phyloP scores from a whole-genome alignment of 1,140 invertebrate genomes.

The Propsilocerus akamusi region DNA sequence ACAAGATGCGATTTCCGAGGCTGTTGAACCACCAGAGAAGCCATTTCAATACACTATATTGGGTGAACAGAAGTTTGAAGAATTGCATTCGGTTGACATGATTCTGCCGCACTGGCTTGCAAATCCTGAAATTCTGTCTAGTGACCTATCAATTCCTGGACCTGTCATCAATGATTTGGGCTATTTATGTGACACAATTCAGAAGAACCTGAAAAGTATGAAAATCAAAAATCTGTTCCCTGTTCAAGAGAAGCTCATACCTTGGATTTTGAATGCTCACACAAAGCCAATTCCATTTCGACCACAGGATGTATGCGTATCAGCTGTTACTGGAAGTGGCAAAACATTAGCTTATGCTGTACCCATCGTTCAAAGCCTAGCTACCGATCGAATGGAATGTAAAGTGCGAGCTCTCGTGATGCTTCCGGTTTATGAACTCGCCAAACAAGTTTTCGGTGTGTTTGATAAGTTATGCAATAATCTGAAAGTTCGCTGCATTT shows the following conservation, averaged over 20 bases:
- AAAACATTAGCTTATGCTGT: constrained; percentile 91
- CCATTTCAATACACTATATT: constrained; percentile 7
- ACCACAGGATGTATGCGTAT: constrained; percentile 85
- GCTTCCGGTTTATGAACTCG: constrained; percentile 81
- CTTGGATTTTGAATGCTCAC: constrained; percentile 50
- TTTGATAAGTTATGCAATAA: constrained; percentile 52
- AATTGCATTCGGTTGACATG: constrained; percentile 35
- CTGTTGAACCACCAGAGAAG: constrained; percentile 5
- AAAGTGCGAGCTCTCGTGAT: constrained; percentile 70
- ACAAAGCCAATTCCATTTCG: constrained; percentile 36
- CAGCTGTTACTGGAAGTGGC: constrained; percentile 92
- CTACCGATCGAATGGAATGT: constrained; percentile 23
- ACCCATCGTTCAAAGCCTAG: constrained; percentile 59
- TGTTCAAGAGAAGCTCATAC: constrained; percentile 72
- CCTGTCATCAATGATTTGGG: constrained; percentile 34
- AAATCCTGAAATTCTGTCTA: constrained; percentile 54
- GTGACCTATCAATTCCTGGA: constrained; percentile 41
- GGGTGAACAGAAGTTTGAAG: constrained; percentile 4
- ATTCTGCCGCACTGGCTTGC: constrained; percentile 74
- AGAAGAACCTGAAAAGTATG: constrained; percentile 45
- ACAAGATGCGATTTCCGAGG: not conserved
- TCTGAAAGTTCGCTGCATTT: constrained; percentile 50
- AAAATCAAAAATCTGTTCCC: constrained; percentile 66
- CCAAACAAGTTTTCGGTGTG: constrained; percentile 71
- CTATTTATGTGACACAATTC: constrained; percentile 38